Conservation (phyloP, 2,888 invertebrate species). For the Ophion ellenae region DNA sequence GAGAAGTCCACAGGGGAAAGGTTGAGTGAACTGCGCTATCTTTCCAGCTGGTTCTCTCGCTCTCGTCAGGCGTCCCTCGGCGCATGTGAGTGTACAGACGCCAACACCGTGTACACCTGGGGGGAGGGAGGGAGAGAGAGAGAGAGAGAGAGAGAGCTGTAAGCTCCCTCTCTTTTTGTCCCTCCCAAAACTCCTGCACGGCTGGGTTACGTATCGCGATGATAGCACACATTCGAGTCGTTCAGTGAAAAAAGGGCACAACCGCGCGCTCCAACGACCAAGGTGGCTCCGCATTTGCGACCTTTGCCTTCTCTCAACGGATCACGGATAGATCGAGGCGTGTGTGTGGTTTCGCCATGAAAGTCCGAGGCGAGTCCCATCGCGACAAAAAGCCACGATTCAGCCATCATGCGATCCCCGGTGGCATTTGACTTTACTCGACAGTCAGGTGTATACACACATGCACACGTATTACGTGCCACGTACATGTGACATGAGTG, state of each 20-base stretch:
- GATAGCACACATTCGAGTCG: neutral
- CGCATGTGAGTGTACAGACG: neutral
- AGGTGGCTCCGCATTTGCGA: neutral
- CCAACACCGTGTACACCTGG: constrained; percentile 15
- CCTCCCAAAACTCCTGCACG: neutral
- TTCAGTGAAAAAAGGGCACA: neutral
- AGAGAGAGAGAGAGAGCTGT: neutral
- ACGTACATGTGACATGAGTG: neutral
- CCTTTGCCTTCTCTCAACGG: constrained; percentile 17
- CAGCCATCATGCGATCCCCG: constrained; percentile 59
- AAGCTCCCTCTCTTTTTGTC: neutral
- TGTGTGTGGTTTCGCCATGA: constrained; percentile 29
- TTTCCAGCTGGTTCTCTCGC: constrained; percentile 56
- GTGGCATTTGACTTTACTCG: constrained; percentile 57
- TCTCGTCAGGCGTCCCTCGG: constrained; percentile 33
- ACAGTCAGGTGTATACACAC: constrained; percentile 40
- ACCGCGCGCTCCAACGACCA: neutral
- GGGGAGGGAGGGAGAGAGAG: neutral
- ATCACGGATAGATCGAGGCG: neutral
- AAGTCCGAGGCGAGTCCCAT: constrained; percentile 56
- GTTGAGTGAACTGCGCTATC: constrained; percentile 66
- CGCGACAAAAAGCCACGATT: constrained; percentile 61
- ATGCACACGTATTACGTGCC: neutral
- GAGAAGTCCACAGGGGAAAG: constrained; percentile 42
- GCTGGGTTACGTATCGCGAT: neutral